These are phyloP conservation scores for Lithobates pipiens DNA, from an alignment of 2,797 vertebrate species.

Conservation along the genomic window DNA sequence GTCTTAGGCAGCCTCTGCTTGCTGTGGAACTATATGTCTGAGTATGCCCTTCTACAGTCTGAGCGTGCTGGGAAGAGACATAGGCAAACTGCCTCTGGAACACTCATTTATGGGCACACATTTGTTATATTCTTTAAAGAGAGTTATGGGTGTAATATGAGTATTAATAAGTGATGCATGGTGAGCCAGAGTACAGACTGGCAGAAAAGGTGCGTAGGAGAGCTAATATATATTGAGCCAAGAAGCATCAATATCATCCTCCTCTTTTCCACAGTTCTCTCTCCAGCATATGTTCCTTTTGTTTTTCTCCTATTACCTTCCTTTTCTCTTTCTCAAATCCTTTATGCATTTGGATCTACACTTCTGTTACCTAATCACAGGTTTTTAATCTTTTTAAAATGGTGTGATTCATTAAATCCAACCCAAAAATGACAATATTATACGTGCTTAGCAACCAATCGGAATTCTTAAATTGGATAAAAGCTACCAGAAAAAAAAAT, in stretches of 20 bases:
- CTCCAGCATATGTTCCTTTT: constrained; percentile 10
- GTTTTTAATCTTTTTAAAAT: neutral
- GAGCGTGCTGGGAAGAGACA: neutral
- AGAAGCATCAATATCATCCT: constrained; percentile 41
- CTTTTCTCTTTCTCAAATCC: constrained; percentile 13
- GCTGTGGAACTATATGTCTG: neutral
- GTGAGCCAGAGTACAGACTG: constrained; percentile 28
- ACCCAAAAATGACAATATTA: no score
- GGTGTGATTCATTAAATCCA: neutral
- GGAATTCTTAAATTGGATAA: no score
- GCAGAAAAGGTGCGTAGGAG: constrained; percentile 36
- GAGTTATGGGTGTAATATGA: constrained; percentile 24
- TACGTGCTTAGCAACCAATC: no score
- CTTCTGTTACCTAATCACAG: neutral
- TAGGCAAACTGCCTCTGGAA: neutral
- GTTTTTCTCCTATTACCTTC: neutral
- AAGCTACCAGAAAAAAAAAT: no score
- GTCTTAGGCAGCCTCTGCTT: neutral
- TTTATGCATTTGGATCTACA: constrained; percentile 3
- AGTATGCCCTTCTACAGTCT: neutral
- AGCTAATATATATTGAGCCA: constrained; percentile 27
- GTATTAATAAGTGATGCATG: constrained; percentile 20
- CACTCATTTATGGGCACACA: constrained; percentile 19
- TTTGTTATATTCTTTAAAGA: constrained; percentile 12
- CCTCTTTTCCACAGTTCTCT: constrained; percentile 22